Conservation (phyloP, 2,888 invertebrate genomes). For the Selenia dentaria region DNA sequence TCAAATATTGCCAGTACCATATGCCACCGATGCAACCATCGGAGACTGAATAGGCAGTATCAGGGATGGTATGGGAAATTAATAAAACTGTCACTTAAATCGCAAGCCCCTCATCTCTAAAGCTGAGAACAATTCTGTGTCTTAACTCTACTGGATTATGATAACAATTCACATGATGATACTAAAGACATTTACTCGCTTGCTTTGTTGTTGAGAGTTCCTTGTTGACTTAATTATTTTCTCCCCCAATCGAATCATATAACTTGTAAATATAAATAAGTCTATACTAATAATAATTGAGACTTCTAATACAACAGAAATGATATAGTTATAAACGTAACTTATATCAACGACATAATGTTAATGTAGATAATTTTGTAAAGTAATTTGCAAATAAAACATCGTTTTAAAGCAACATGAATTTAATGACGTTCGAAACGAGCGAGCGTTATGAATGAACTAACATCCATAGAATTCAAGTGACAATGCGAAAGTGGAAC, state of each 20-base stretch:
- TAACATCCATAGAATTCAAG: constrained; percentile 76
- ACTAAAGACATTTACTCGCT: constrained; percentile 49
- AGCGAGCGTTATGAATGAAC: constrained; percentile 63
- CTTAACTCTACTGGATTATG: constrained; percentile 46
- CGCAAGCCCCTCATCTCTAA: constrained; percentile 66
- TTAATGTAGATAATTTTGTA: constrained; percentile 3
- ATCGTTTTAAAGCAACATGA: constrained; percentile 46
- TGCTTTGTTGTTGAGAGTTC: constrained; percentile 68
- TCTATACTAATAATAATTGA: no score
- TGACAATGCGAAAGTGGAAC: constrained; percentile 79
- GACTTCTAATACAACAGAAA: no score
- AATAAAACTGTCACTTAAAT: constrained; percentile 91
- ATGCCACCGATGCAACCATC: constrained; percentile 72
- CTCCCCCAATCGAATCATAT: constrained; percentile 62
- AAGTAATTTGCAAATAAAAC: constrained; percentile 29
- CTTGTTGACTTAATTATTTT: constrained; percentile 77
- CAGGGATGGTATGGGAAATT: constrained; percentile 86
- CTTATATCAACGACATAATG: neutral
- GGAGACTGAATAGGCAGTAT: constrained; percentile 71
- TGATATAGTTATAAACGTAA: no score
- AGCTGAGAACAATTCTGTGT: constrained; percentile 50
- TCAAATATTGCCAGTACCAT: constrained; percentile 63
- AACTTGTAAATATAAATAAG: constrained; percentile 61
- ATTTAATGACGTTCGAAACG: constrained; percentile 62
- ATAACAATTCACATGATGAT: constrained; percentile 43